Percentiles rank a stretch among this genome's conserved stretches.
Conservation (phyloP, 2,113 vertebrate genomes). For the Muntiacus reevesi region DNA sequence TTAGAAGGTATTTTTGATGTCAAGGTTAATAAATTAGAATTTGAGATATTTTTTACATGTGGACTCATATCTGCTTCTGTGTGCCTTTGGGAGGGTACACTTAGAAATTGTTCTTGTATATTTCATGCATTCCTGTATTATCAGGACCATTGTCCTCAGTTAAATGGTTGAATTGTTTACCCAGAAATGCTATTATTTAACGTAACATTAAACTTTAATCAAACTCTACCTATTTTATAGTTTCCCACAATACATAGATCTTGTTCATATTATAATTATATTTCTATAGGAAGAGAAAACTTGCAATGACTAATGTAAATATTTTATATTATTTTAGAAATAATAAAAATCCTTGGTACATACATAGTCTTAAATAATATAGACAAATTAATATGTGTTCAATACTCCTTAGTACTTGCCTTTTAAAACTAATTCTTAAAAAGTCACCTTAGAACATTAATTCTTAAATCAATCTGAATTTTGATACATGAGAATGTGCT, state of each 20-base stretch:
- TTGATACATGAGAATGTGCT: not conserved
- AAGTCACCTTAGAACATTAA: conserved; percentile 4
- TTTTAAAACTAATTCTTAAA: conserved; percentile 15
- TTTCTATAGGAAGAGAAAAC: not conserved
- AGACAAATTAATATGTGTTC: not conserved
- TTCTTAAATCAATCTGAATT: not conserved
- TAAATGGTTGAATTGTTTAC: not conserved
- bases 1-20: not conserved
- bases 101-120: not conserved
- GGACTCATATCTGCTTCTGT: not conserved
- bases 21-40: not conserved
- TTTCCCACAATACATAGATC: not conserved
- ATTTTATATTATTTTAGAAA: not conserved
- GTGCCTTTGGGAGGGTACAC: not conserved
- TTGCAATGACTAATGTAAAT: not conserved
- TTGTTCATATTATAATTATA: not conserved
- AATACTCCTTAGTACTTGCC: not conserved
- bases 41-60: not conserved
- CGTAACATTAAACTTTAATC: not conserved
- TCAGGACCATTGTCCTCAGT: not conserved
- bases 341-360: not conserved
- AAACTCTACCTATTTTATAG: not conserved
- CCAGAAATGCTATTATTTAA: not conserved
- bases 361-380: not conserved
- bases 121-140: not conserved